Conservation (phyloP, 2,797 vertebrate genomes). For the Enteromius afrohamiltoni region DNA sequence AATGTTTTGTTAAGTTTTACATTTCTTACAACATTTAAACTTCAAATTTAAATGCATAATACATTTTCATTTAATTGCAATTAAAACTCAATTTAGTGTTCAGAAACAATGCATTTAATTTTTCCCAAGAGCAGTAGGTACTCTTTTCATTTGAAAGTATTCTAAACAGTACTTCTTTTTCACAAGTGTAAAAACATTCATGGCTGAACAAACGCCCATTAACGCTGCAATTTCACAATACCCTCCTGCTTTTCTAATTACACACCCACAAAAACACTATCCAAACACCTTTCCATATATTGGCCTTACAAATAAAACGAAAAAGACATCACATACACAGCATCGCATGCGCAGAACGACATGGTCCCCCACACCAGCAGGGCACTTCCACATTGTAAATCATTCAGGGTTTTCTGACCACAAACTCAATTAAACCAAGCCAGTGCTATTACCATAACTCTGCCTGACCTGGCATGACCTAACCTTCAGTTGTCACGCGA, state of each 20-base stretch:
- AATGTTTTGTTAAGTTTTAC: no score
- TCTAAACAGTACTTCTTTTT: not conserved
- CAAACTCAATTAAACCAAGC: not conserved
- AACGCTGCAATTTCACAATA: not conserved
- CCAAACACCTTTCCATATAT: not conserved
- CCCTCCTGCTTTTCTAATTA: not conserved
- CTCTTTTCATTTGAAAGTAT: not conserved
- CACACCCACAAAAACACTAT: not conserved
- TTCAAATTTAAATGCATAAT: not conserved
- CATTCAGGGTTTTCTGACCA: not conserved
- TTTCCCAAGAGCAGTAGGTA: not conserved
- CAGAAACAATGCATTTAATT: not conserved
- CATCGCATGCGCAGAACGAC: not conserved
- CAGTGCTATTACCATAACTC: conserved; percentile 17
- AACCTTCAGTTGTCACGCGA: conserved; percentile 19
- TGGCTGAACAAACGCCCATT: not conserved
- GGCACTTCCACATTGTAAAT: not conserved
- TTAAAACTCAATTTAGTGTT: not conserved
- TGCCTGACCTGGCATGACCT: not conserved
- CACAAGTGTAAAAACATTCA: not conserved
- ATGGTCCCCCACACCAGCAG: not conserved
- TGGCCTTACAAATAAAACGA: not conserved
- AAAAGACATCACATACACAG: not conserved
- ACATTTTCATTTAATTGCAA: not conserved
- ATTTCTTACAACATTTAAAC: no score